These are phyloP conservation scores for Nephrotoma flavescens DNA, from an alignment of 2,888 invertebrate genomes.

Conservation along the genomic window DNA sequence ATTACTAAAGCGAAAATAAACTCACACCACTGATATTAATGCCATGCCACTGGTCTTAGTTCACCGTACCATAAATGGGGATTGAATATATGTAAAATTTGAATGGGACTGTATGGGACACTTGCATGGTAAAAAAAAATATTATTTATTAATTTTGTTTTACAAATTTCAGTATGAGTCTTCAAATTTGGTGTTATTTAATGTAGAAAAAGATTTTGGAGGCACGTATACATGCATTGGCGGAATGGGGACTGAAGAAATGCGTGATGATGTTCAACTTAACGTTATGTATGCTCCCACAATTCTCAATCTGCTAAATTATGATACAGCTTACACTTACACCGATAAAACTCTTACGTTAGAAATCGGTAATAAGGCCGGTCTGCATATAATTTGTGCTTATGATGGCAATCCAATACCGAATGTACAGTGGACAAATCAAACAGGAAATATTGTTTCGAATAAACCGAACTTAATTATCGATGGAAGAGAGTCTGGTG, in stretches of 20 bases:
- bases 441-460: not conserved
- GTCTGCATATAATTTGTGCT: not conserved
- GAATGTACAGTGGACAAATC: not conserved
- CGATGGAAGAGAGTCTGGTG: not conserved
- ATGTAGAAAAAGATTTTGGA: not conserved
- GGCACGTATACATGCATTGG: not conserved
- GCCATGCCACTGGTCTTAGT: too few species aligned
- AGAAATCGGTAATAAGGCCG: not conserved
- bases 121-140: too few species aligned
- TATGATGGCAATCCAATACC: not conserved
- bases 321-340: not conserved
- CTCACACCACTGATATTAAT: too few species aligned
- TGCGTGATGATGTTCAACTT: not conserved
- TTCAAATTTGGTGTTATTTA: not conserved
- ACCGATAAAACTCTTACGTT: not conserved
- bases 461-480: not conserved
- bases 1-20: too few species aligned
- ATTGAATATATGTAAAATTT: too few species aligned
- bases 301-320: not conserved
- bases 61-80: too few species aligned
- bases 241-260: not conserved
- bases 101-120: too few species aligned
- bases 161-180: not conserved
- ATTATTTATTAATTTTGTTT: too few species aligned
- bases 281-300: not conserved